phyloP scores from a whole-genome alignment of 2,888 invertebrate species.

The Poecilobothrus nobilitatus region DNA sequence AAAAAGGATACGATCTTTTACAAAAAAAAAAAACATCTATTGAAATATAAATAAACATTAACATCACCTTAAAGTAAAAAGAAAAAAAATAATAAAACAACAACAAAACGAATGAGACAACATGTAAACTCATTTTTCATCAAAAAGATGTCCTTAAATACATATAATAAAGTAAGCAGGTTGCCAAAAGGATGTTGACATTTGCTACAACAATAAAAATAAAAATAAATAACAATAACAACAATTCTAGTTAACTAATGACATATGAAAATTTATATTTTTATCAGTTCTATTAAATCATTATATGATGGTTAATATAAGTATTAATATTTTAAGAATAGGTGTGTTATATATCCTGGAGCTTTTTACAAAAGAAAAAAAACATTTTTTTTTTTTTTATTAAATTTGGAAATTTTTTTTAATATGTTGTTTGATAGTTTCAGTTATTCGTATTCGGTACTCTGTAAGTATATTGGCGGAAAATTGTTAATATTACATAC shows the following conservation, averaged over 20 bases:
- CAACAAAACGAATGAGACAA: neutral
- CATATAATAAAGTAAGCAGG: neutral
- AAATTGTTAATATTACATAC: too few relatives aligned
- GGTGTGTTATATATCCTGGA: neutral
- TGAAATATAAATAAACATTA: too few relatives aligned
- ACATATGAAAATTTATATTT: neutral
- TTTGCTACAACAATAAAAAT: neutral
- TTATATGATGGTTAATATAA: neutral
- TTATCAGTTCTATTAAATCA: neutral
- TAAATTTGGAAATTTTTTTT: too few relatives aligned
- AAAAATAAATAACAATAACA: neutral
- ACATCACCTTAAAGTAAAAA: neutral
- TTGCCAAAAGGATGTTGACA: neutral
- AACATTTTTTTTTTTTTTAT: too few relatives aligned
- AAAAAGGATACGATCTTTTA: too few relatives aligned
- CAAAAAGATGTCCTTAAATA: neutral
- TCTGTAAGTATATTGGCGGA: too few relatives aligned
- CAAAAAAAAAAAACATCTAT: too few relatives aligned
- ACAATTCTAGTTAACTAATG: neutral
- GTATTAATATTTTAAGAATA: neutral
- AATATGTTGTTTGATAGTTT: too few relatives aligned
- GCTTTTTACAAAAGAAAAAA: neutral
- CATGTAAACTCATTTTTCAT: neutral
- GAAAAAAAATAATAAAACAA: neutral
- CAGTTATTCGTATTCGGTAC: too few relatives aligned